Conservation (phyloP, 2,113 vertebrate species). For the Melanerpes formicivorus region DNA sequence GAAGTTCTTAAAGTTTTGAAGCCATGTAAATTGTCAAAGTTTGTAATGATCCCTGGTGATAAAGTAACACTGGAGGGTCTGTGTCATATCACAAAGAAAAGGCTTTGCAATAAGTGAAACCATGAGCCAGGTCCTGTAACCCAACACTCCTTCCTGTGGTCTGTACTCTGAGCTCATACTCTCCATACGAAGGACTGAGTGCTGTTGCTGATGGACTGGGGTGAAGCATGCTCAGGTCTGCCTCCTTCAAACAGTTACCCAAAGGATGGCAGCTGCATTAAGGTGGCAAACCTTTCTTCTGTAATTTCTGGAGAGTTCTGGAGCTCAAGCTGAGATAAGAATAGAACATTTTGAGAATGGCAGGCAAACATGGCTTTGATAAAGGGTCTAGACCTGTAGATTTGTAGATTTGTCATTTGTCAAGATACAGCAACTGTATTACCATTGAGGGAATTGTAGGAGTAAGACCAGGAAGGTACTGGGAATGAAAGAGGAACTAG, state of each 20-base stretch:
- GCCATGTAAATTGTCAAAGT: neutral
- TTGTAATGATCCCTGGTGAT: neutral
- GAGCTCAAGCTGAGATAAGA: neutral
- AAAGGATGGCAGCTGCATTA: neutral
- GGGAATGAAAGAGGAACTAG: neutral
- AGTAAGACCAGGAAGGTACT: neutral
- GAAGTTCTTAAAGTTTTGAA: neutral
- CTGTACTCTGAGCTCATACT: accelerated
- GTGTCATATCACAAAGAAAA: neutral
- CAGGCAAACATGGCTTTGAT: neutral
- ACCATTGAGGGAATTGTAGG: neutral
- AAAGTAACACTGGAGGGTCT: neutral
- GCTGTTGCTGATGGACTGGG: neutral
- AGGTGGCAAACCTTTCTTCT: neutral
- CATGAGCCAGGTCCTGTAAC: accelerated
- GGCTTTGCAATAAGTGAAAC: neutral
- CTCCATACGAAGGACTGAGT: neutral
- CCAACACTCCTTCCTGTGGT: neutral
- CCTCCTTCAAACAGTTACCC: neutral
- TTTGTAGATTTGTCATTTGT: neutral
- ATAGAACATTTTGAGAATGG: neutral
- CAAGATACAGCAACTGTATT: neutral
- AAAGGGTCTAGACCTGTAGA: neutral
- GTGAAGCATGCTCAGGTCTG: neutral
- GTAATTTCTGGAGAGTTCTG: neutral